phyloP scores from a whole-genome alignment of 2,113 vertebrate genomes.

The Otolemur garnettii region DNA sequence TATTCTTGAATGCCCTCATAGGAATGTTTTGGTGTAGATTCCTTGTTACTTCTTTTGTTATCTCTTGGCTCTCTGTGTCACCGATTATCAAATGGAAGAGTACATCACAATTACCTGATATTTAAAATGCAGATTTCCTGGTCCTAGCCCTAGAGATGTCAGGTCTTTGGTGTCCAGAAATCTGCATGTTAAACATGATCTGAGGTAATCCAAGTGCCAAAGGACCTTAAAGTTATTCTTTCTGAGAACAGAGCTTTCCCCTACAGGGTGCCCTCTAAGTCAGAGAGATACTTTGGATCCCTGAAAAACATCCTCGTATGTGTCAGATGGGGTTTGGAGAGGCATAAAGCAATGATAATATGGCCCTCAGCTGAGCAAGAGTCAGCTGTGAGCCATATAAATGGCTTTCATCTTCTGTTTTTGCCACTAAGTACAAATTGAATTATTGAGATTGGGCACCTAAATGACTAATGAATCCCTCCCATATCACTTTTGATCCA shows the following conservation, averaged over 20 bases:
- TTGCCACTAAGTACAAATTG: background rate
- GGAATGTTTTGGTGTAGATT: background rate
- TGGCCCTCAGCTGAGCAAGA: background rate
- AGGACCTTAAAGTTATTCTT: background rate
- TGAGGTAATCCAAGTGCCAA: background rate
- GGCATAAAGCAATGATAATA: background rate
- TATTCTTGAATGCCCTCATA: background rate
- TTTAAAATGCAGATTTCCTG: conserved; percentile 61
- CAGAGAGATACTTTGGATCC: background rate
- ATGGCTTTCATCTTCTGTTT: conserved; percentile 29
- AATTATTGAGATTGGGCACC: background rate
- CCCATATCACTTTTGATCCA: conserved; percentile 51
- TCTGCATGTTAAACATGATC: conserved; percentile 1
- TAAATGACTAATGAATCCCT: conserved; percentile 48
- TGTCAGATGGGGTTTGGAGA: background rate
- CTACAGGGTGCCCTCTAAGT: background rate
- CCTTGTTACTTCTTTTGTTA: background rate
- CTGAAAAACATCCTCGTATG: background rate
- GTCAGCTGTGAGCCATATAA: background rate
- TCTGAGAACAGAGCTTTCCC: background rate
- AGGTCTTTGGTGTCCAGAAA: conserved; percentile 9
- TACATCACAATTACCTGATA: background rate
- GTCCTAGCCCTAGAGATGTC: background rate
- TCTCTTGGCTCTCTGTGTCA: background rate
- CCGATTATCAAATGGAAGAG: background rate